These are phyloP conservation scores for Fulica atra DNA, from an alignment of 2,113 vertebrate species.

Conservation along the genomic window DNA sequence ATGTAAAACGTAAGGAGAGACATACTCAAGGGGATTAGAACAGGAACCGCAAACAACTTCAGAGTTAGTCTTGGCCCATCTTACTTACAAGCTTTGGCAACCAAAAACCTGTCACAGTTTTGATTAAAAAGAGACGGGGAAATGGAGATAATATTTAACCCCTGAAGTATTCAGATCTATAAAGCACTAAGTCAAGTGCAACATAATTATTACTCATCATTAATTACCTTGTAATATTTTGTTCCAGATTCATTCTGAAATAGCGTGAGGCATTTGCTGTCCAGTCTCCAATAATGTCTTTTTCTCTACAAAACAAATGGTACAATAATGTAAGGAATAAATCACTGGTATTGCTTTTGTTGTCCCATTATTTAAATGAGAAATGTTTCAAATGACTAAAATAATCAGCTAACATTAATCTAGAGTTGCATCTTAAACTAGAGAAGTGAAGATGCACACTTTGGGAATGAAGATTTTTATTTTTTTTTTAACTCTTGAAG, in stretches of 20 bases:
- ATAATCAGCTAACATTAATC: neutral
- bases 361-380: neutral
- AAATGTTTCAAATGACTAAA: neutral
- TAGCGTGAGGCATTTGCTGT: slow-evolving; percentile 94
- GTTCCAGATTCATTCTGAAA: slow-evolving; percentile 98
- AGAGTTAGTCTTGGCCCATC: neutral
- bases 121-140: neutral
- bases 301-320: slow-evolving; percentile 84
- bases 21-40: neutral
- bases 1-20: neutral
- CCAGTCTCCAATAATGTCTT: slow-evolving; percentile 97
- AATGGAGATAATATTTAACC: neutral
- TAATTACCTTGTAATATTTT: slow-evolving; percentile 93
- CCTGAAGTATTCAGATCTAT: neutral
- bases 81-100: neutral
- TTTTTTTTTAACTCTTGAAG: neutral
- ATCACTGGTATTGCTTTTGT: neutral
- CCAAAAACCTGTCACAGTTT: neutral
- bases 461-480: neutral
- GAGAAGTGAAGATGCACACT: neutral
- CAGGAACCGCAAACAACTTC: slow-evolving; percentile 9
- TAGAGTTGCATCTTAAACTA: neutral
- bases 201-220: neutral
- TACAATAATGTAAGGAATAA: neutral
- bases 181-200: neutral